Conservation (phyloP, 2,797 vertebrate genomes). For the Hyperoplus lanceolatus region DNA sequence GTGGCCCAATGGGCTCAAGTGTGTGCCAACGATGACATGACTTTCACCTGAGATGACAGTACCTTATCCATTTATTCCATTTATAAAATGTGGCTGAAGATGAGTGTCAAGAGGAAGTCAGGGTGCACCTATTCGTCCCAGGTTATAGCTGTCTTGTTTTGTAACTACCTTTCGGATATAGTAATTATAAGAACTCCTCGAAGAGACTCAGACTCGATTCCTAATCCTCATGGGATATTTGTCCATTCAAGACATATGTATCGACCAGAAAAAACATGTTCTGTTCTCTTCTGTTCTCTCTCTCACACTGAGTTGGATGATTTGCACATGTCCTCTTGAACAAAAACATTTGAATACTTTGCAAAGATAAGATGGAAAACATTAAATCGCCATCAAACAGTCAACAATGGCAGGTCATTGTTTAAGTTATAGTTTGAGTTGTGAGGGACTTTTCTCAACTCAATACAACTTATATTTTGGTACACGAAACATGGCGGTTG, state of each 20-base stretch:
- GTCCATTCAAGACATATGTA: not conserved
- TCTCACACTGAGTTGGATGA: not conserved
- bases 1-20: slow-evolving; percentile 59
- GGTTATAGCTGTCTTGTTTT: slow-evolving; percentile 23
- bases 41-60: slow-evolving; percentile 65
- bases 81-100: slow-evolving; percentile 50
- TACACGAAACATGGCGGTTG: not conserved
- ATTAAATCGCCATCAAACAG: not conserved
- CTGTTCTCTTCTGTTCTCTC: not conserved
- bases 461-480: not conserved
- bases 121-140: slow-evolving; percentile 31
- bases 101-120: slow-evolving; percentile 57
- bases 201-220: not conserved
- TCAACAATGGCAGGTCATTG: not conserved
- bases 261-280: not conserved
- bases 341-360: not conserved
- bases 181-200: too few relatives aligned
- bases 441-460: not conserved
- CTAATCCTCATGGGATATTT: not conserved
- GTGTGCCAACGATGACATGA: slow-evolving; percentile 46
- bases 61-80: slow-evolving; percentile 40
- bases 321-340: not conserved
- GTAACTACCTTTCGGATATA: not conserved
- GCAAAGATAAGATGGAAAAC: not conserved
- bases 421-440: not conserved